phyloP scores from a whole-genome alignment of 2,113 vertebrate species.

The Mesoclemmys tuberculata region DNA sequence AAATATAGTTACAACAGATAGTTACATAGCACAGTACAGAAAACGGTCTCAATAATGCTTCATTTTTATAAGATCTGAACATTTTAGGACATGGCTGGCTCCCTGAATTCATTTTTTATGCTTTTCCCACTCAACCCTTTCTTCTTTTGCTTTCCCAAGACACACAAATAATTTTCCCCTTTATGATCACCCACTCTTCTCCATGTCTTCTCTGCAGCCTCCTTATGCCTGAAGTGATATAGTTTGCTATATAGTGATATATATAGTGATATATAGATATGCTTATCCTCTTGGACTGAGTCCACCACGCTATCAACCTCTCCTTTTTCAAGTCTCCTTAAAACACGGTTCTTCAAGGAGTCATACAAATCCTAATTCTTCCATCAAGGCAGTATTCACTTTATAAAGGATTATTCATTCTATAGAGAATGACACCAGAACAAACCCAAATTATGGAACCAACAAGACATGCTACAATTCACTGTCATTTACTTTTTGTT shows the following conservation, averaged over 20 bases:
- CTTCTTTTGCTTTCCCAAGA: neutral
- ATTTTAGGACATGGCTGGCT: neutral
- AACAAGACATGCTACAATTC: neutral
- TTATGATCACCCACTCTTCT: neutral
- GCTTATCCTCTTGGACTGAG: neutral
- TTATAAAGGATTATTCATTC: neutral
- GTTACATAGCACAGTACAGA: neutral
- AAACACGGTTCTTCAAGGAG: neutral
- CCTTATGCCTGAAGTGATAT: neutral
- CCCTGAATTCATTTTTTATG: neutral
- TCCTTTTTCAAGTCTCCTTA: neutral
- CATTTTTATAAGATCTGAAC: neutral
- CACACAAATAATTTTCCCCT: neutral
- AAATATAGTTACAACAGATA: neutral
- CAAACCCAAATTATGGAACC: neutral
- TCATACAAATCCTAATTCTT: neutral
- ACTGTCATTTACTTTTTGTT: neutral
- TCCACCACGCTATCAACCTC: neutral
- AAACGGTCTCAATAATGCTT: neutral
- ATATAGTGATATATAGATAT: too few species aligned
- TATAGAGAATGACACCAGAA: neutral
- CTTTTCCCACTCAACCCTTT: neutral
- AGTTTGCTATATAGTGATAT: too few species aligned
- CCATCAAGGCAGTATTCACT: neutral
- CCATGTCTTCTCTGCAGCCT: neutral